Evolutionary conservation across 2,797 vertebrate genomes (phyloP).

Genomic region (Gephyroberyx darwinii): DNA sequence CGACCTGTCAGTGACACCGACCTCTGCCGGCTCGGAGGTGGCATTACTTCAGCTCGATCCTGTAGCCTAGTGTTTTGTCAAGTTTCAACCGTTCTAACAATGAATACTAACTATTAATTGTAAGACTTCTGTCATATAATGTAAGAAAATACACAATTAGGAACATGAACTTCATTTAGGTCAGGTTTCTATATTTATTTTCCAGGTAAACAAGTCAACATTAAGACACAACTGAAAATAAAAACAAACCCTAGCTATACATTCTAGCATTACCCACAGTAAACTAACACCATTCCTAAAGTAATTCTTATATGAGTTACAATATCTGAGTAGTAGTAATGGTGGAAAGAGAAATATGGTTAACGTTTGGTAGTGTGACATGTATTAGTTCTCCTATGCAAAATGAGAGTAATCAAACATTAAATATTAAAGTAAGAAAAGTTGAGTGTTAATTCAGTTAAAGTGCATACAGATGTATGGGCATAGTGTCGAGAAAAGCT

Average conservation of each 20-base stretch:
- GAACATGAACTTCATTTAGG: neutral
- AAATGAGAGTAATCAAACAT: neutral
- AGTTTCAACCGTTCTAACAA: neutral
- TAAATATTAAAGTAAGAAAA: slow-evolving; percentile 27
- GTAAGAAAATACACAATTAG: fast-evolving
- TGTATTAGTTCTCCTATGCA: neutral
- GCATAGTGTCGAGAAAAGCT: too few relatives aligned
- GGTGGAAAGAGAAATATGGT: neutral
- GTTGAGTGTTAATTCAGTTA: slow-evolving; percentile 39
- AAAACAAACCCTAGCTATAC: neutral
- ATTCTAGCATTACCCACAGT: neutral
- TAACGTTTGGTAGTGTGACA: slow-evolving; percentile 15
- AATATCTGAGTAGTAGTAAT: slow-evolving; percentile 10
- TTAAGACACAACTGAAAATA: slow-evolving; percentile 6
- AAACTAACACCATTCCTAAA: neutral
- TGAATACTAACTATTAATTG: too few relatives aligned
- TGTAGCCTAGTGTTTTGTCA: neutral
- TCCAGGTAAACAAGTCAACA: neutral
- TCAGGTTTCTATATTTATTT: slow-evolving; percentile 28
- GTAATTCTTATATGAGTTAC: neutral
- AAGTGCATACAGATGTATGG: slow-evolving; percentile 59
- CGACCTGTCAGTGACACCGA: slow-evolving; percentile 16
- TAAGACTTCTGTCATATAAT: too few relatives aligned
- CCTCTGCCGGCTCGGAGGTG: slow-evolving; percentile 62
- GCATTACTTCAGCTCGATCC: fast-evolving